Conservation (phyloP, 64 coral and sea anemone species). For the Anthopleura sola region DNA sequence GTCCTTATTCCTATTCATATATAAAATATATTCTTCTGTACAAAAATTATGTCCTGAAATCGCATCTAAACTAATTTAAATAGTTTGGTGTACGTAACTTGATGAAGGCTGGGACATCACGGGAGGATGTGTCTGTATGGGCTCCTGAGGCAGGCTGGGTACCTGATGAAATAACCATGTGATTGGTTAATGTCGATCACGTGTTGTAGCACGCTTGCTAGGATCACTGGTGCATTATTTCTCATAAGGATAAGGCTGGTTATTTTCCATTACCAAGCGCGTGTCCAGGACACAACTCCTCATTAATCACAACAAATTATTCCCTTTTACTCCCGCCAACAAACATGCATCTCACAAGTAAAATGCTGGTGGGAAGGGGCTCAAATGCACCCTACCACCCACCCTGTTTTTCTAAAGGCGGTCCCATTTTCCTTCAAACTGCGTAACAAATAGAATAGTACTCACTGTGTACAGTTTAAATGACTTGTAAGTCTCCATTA, state of each 20-base stretch:
- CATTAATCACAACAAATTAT: too few species aligned
- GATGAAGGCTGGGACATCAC: neutral
- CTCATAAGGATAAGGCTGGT: too few species aligned
- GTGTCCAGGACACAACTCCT: too few species aligned
- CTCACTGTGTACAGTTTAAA: conserved; percentile 48
- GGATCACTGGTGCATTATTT: neutral
- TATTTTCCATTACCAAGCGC: too few species aligned
- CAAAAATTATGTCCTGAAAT: conserved; percentile 35
- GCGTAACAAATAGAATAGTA: too few species aligned
- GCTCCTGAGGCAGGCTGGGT: neutral
- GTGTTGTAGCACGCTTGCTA: neutral
- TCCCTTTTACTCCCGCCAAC: too few species aligned
- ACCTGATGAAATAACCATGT: neutral
- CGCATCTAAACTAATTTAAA: conserved; percentile 12
- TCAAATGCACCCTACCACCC: too few species aligned
- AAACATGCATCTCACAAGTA: too few species aligned
- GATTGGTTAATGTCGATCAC: neutral
- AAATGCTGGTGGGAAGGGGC: too few species aligned
- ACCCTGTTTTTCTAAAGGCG: too few species aligned
- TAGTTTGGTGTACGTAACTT: conserved; percentile 3
- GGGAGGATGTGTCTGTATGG: neutral
- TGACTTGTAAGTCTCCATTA: conserved; percentile 38
- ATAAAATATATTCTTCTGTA: conserved; percentile 34
- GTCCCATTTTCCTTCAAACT: too few species aligned
- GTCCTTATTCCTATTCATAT: conserved; percentile 29